A percentile compares a stretch with the other conserved stretches of the same genome.
phyloP scores from a whole-genome alignment of 2,888 invertebrate genomes.

The Prosapia bicincta region DNA sequence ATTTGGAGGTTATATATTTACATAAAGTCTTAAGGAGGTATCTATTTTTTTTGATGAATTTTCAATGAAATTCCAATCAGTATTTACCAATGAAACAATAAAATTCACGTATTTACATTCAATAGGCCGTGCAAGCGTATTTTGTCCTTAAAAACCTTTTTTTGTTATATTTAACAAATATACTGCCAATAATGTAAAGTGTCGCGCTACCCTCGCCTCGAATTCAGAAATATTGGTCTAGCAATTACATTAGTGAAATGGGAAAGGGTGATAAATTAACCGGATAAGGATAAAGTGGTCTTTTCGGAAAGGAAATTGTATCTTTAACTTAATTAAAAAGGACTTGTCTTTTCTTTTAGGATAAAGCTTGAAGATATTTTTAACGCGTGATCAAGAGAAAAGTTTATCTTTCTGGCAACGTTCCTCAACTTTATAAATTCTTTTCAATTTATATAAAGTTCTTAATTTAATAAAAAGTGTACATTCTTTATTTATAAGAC shows the following conservation, averaged over 20 bases:
- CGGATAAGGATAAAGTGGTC: constrained; percentile 2
- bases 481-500: too few relatives aligned
- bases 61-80: too few relatives aligned
- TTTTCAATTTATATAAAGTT: too few relatives aligned
- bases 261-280: background rate
- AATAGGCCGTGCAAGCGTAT: too few relatives aligned
- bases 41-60: too few relatives aligned
- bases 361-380: background rate
- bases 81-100: too few relatives aligned
- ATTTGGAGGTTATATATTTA: too few relatives aligned
- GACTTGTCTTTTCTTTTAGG: background rate
- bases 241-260: constrained; percentile 2
- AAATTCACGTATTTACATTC: too few relatives aligned
- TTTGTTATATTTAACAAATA: background rate
- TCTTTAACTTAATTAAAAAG: background rate
- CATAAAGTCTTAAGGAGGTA: too few relatives aligned
- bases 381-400: background rate
- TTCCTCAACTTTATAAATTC: too few relatives aligned
- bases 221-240: background rate
- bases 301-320: background rate
- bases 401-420: too few relatives aligned
- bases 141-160: background rate
- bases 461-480: too few relatives aligned
- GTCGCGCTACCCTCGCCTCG: background rate
- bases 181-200: background rate